A percentile compares a stretch with the other conserved stretches of the same genome.
Evolutionary conservation across 2,113 vertebrate species (phyloP).

Genomic region (Alouatta palliata): DNA sequence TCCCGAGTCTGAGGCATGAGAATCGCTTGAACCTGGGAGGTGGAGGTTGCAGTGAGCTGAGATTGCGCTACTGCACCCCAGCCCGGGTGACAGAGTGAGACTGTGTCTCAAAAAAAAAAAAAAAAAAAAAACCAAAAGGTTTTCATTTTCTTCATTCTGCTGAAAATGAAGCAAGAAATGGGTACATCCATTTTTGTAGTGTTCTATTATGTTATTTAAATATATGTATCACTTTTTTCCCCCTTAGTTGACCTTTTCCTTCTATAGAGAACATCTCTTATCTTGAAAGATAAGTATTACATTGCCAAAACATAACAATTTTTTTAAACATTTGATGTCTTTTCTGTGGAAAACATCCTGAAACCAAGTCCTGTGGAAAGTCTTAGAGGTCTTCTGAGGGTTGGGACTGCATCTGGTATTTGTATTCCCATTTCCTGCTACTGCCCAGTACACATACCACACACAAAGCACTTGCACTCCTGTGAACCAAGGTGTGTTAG

Average conservation of each 20-base stretch:
- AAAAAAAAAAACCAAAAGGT: not conserved
- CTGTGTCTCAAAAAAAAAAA: too few species aligned
- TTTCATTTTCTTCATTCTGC: not conserved
- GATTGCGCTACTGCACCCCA: too few species aligned
- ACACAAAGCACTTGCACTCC: not conserved
- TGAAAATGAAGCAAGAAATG: slow-evolving; percentile 10
- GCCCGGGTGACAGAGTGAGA: too few species aligned
- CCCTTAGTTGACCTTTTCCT: not conserved
- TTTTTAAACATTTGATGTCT: not conserved
- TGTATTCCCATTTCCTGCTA: not conserved
- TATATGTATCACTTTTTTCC: not conserved
- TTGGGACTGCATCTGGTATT: not conserved
- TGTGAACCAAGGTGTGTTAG: not conserved
- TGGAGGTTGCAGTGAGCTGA: too few species aligned
- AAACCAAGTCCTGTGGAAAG: not conserved
- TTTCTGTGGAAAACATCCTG: not conserved
- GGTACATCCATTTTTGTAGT: not conserved
- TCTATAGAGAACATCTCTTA: not conserved
- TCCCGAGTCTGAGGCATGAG: too few species aligned
- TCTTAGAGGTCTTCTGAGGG: not conserved
- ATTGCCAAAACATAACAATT: not conserved
- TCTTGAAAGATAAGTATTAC: slow-evolving; percentile 17
- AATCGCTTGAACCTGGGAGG: too few species aligned
- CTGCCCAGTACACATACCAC: not conserved
- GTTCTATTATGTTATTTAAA: slow-evolving; percentile 8